Evolutionary conservation across 1,140 invertebrate species (phyloP), one percentile per base, ranked within the genome.

Genomic region (fruit fly (Drosophila melanogaster)): DNA sequence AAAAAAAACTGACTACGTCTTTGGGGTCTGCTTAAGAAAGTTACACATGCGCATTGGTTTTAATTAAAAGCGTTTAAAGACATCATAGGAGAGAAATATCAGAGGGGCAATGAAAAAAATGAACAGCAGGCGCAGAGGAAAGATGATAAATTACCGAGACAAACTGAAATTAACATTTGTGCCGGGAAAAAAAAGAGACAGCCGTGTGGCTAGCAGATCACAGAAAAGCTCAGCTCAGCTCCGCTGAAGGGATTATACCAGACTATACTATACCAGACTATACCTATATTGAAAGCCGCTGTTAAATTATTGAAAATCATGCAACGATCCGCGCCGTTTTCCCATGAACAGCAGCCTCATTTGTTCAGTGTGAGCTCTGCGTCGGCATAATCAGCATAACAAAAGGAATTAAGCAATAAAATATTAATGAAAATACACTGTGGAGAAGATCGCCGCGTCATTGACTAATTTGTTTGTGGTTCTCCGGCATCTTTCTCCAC

Each of bases 361-460:
- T 77, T 74, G 60, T 47, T 79, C 73, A 77, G 30, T 47, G 43
- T 66, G 44, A 37, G 26, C 50, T 69, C 54, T 55, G 56, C 77
- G 86, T 84, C 87, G 89, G 89, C 89, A 89, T 89, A 91, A 90
- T 90, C 83, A 91, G 83, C 90, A 91, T 90, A 90, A 91, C 90
- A 91, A 91, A 90, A 90, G 86, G 86, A 91, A 91, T 91, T 91
- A 91, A 91, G 90, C 87, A 90, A 85, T 90, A 90, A 90, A 81
- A 89, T 87, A 87, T 89, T 89, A 89, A 89, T 84, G 80, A 89
- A 89, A 89, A 89, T 89, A 89, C 47, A 17, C 47, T 50, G 47
- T 3, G 44, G 7, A 44, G 46, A 87, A 90, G 81, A 87, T 77
- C 69, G 81, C 77, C 77, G 73, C 78, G 90, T 91, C 90, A 91